Evolutionary conservation across 2,888 invertebrate genomes (phyloP), one percentile per base, ranked within the genome.

Genomic region (Campopleginae sp.): DNA sequence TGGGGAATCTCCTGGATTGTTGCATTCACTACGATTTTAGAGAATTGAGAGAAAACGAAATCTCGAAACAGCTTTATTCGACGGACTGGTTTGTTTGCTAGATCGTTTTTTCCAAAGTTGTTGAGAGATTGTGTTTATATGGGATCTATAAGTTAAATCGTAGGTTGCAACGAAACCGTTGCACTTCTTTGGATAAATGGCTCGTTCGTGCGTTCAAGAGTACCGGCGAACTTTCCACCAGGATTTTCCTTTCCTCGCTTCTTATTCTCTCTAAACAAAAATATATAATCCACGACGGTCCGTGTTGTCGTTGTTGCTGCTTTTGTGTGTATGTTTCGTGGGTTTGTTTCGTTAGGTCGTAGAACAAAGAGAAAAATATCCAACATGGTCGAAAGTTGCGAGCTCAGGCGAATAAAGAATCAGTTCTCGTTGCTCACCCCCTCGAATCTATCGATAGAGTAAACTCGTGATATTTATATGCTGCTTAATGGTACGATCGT

Each of bases 121-220:
- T 54, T 48, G 31, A 54, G n/a, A 48, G 14, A 58, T 78, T 70
- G 71, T 63, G 63, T 82, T 82, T 71, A 66, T 68, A 46, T n/a
- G 23, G 80, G 48, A 84, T 77, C 65, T 72, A 27, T 61, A 58
- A 68, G 44, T 66, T 80, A 76, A 84, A 61, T 23, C 19, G 44
- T 19, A 38, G 23, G 46, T 23, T 42, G 74, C 54, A 66, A 54
- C 63, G 46, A 54, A 79, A 48, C 17, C 54, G 80, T 44, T 31
- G 81, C 72, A 66, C 75, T 81, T 81, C 74, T 81, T 61, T 72
- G 44, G 76, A 71, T 85, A 82, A 85, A 85, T 85, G 79, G 82
- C 79, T 65, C 76, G 80, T 72, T 85, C 82, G 85, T 85, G 85
- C 76, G 75, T 76, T 65, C 82, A 38, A 71, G 75, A 71, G 82